Evolutionary conservation across 2,888 invertebrate species (phyloP), one percentile per base, ranked within the genome.

Genomic region (Agapostemon virescens): DNA sequence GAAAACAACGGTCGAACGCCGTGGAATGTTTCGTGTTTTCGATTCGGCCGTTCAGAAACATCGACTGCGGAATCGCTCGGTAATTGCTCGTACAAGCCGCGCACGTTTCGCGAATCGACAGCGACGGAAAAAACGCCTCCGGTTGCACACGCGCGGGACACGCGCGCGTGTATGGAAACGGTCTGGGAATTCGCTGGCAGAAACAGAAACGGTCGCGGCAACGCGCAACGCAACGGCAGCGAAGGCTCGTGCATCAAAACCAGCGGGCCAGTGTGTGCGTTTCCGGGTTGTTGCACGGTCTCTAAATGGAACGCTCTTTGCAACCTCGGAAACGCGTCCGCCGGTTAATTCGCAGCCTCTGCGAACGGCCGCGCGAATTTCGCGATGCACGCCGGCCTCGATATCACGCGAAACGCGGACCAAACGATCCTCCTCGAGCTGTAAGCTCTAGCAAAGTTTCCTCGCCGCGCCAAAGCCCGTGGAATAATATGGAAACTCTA

Each of bases 71-170:
- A 61, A 61, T 61, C 5, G 33, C 17, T 17, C 20, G 17, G 30
- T 55, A 58, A 58, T 58, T 26, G 58, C 20, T 58, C 33, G 58
- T 17, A 20, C 58, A 3, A 20, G 17, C 58, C 1, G 61, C 17
- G 61, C 63, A 42, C 26, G 68, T 45, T 15, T 49, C 70, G 38
- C 55, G 17, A 13, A 70, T 45, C 58, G 70, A 76, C 61, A 49
- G 45, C n/a, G 33, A n/a, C 23, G 40, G 61, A 33, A n/a, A 49
- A n/a, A 69, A 38, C 26, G 11, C 9, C 36, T 45, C 11, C 63
- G 17, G 33, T 33, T 20, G 1, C 33, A n/a, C 49, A 11, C n/a
- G 49, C 3, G 49, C 15, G n/a, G 5, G 26, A 42, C 42, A n/a
- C 20, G 26, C 15, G n/a, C 15, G 9, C 13, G 26, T n/a, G 38